Base-by-base conservation (phyloP, 2,888 invertebrate genomes). In the Deilephila elpenor region DNA sequence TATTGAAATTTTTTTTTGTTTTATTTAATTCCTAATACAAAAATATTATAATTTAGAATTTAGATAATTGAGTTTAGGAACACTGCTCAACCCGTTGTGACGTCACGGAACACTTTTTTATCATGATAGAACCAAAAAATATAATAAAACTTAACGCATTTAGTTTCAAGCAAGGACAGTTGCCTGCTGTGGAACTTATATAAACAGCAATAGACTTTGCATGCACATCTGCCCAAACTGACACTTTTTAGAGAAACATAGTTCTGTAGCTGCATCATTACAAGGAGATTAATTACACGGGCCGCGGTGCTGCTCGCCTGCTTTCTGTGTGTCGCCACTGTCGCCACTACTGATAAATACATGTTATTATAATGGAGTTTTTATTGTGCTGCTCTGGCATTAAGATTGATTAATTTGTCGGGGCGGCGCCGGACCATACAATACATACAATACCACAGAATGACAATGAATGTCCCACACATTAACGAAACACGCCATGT, bases 341-440 rank as follows among this genome's bases (percentile, higher is more conserved):
- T 51, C 67, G 20, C 25, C 44, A 60, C 60, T 25, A 44, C 29
- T 67, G 67, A 67, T 51, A 67, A 62, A 51, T 67, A 67, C 14
- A 25, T 51, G 25, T 51, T 64, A 37, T 64, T 8, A 64, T 67
- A 64, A 64, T 67, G 67, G 62, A 51, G 51, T 67, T 67, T 67
- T 67, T 67, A 51, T 25, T 17, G 25, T n/a, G 29, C 37, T 37
- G 29, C 60, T n/a, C 14, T 34, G 62, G 32, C 34, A 37, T 62
- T 62, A 62, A 62, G 32, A 62, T 34, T 62, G 37, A 62, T 62
- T 34, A 37, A 62, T 62, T 62, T 19, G 7, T 62, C n/a, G 37
- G 34, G 19, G n/a, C n/a, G n/a, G 19, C 0, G n/a, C 56, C 19
- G 14, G 44, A 11, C 44, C 44, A 44, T 44, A 14, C 11, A 11